Evolutionary conservation across 1,140 invertebrate species (phyloP).

Genomic region (Aphidius gifuensis): DNA sequence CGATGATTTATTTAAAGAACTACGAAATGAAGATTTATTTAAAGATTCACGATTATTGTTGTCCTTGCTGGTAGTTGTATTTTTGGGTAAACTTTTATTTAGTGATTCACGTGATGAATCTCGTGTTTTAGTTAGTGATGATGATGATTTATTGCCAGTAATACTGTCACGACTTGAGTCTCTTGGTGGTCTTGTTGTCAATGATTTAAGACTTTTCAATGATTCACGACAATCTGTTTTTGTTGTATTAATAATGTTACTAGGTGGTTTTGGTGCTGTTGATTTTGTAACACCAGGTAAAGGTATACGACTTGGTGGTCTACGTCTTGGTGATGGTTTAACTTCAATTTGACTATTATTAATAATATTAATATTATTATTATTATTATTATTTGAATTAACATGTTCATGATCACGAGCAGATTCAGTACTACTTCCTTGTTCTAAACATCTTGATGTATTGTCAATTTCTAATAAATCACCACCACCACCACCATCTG

Average conservation of each 20-base stretch:
- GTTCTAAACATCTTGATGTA: slow-evolving; percentile 55
- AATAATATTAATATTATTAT: too few relatives aligned
- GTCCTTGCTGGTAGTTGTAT: neutral
- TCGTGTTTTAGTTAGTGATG: slow-evolving; percentile 29
- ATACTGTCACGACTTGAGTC: slow-evolving; percentile 43
- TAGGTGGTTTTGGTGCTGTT: slow-evolving; percentile 57
- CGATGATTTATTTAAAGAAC: slow-evolving; percentile 42
- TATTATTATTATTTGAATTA: slow-evolving; percentile 11
- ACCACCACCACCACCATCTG: slow-evolving; percentile 25
- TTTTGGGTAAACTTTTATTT: slow-evolving; percentile 57
- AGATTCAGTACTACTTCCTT: slow-evolving; percentile 63
- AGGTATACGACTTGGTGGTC: slow-evolving; percentile 68
- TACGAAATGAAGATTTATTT: slow-evolving; percentile 45
- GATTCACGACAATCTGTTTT: slow-evolving; percentile 61
- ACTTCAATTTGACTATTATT: slow-evolving; percentile 35
- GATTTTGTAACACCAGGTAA: slow-evolving; percentile 57
- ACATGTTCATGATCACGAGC: slow-evolving; percentile 58
- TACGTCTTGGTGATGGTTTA: slow-evolving; percentile 56
- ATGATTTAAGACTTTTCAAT: slow-evolving; percentile 58
- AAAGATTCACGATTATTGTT: slow-evolving; percentile 39
- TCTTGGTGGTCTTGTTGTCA: slow-evolving; percentile 36
- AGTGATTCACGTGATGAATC: slow-evolving; percentile 60
- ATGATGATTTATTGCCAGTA: slow-evolving; percentile 24
- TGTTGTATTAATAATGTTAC: slow-evolving; percentile 30
- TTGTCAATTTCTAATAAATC: slow-evolving; percentile 29